phyloP scores from a whole-genome alignment of 2,113 vertebrate species.

The Pyrgilauda ruficollis region DNA sequence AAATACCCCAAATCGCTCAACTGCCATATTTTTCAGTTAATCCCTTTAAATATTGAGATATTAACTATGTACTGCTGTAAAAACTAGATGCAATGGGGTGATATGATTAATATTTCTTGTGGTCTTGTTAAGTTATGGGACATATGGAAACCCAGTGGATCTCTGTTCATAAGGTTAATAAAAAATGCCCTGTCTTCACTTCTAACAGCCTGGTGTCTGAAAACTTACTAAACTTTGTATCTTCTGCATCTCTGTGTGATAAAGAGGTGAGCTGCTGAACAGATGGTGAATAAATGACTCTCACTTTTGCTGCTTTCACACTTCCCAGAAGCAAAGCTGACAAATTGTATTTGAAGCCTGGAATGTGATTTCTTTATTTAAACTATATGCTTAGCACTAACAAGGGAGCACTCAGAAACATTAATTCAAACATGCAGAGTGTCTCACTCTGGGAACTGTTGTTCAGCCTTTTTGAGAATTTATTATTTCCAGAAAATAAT shows the following conservation, averaged over 20 bases:
- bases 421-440: constrained; percentile 36
- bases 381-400: constrained; percentile 32
- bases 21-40: not conserved
- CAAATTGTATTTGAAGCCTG: constrained; percentile 45
- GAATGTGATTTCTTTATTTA: constrained; percentile 63
- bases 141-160: not conserved
- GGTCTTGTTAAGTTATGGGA: not conserved
- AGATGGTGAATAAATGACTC: constrained; percentile 45
- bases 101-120: not conserved
- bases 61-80: not conserved
- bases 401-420: constrained; percentile 25
- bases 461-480: constrained; percentile 10
- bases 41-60: not conserved
- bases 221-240: constrained; percentile 20
- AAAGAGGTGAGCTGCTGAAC: constrained; percentile 41
- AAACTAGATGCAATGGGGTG: not conserved
- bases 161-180: not conserved
- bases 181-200: not conserved
- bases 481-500: constrained; percentile 11
- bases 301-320: constrained; percentile 57
- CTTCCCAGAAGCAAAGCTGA: constrained; percentile 50
- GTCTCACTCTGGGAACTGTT: not conserved
- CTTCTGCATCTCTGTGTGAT: constrained; percentile 8
- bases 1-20: not conserved
- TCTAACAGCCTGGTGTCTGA: not conserved